Base-by-base conservation (phyloP, 2,888 invertebrate species). In the Nebria brevicollis region DNA sequence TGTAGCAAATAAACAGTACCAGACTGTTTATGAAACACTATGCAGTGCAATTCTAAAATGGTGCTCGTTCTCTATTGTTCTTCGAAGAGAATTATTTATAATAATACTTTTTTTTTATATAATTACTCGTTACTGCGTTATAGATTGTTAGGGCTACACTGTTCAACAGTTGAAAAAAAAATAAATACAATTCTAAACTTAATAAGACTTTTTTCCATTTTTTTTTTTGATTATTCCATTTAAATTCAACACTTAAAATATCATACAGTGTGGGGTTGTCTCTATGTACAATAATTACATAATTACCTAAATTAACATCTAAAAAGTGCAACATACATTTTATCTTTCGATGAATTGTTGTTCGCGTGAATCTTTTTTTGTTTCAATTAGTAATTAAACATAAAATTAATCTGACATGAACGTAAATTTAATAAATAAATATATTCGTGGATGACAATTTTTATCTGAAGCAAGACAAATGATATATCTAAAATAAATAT, bases 281-380 rank as follows among this genome's bases (percentile, higher is more conserved):
- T 54, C 54, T 86, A 86, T 86, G 83, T 86, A 86, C 86, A 85
- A 54, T 85, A 85, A 83, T 84, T 85, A 85, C 84, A 84, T 78
- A 82, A 82, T 82, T 80, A 80, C 80, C 74, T 78, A 78, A 70
- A 70, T 70, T 75, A 68, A 65, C 68, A 34, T 73, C 75, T 75
- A 75, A 75, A 73, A 54, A n/a, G 64, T 64, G 72, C 72, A 80
- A 75, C 80, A 75, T 80, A 66, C 54, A 80, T 43, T 65, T 25
- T 72, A 72, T 25, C 26, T 72, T 34, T 6, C 13, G 41, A 72
- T 34, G 42, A 41, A 42, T 41, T 13, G 13, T 13, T 20, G 15
- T 2, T 73, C 41, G 26, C 26, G 20, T 73, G 43, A 41, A 42
- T 26, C 42, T 10, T 15, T 10, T 15, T 41, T 15, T 41, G n/a